Base-by-base conservation (phyloP, 2,113 vertebrate species). In the Trematocara stigmaticum region DNA sequence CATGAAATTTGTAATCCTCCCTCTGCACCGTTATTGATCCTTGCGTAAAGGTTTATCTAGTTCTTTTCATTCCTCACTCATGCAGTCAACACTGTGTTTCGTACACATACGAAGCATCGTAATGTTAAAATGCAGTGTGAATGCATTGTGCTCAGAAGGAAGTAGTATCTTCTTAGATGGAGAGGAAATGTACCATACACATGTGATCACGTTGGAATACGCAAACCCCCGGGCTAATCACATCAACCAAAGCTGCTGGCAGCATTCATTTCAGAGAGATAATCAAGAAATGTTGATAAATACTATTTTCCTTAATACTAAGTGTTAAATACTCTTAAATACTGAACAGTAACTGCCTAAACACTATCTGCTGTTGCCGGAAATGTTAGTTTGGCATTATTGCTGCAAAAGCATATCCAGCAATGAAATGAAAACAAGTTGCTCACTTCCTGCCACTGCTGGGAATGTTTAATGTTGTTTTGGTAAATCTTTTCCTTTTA, bases 1-100 rank as follows among this genome's bases (percentile, higher is more conserved):
- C 78, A 71, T 86, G 59, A 88, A 87, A 78, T 83, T 83, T 38
- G 31, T 83, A 87, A 89, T 89, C 90, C 74, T 85, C 66, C 81
- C 86, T 85, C 79, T 55, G 49, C 74, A 15, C 47, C 3, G 8
- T n/a, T 85, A 80, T 69, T 78, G 87, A 91, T 89, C 80, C 47
- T 29, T 56, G 23, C 35, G 66, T 86, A 84, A 84, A 87, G 78
- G 45, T 84, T 82, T 81, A 57, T 88, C 57, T 55, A 59, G 42
- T 23, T 76, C 84, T 81, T 29, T 55, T 80, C 15, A 35, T 74
- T 64, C 38, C 20, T 31, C 20, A 34, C 69, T 84, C 45, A 51
- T 69, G 26, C 20, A 83, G 81, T 81, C 64, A 79, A 61, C 69
- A 56, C 31, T 42, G 69, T 23, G 15, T 31, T 45, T 79, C 2